Conservation (phyloP, 1,140 invertebrate species). For the Drosophila dunni region DNA sequence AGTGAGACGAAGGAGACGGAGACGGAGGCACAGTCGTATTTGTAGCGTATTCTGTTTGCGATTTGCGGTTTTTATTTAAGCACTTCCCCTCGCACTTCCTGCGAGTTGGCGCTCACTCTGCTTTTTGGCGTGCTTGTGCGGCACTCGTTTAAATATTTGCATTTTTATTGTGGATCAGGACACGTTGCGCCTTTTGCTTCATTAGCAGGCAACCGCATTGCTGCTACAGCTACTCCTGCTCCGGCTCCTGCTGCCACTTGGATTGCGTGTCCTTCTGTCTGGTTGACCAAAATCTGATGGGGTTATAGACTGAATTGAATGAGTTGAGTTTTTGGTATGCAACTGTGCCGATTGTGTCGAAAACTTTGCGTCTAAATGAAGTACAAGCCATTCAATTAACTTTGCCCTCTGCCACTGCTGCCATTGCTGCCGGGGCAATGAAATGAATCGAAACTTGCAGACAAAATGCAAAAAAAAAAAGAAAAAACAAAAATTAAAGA, state of each 20-base stretch:
- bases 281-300: slow-evolving; percentile 48
- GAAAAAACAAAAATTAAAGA: slow-evolving; percentile 5
- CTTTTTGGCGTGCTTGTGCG: slow-evolving; percentile 50
- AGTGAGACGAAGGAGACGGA: background rate
- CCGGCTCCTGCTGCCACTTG: no score
- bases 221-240: slow-evolving; percentile 10
- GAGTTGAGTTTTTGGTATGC: slow-evolving; percentile 4
- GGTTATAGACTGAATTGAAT: background rate
- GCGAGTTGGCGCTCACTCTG: background rate
- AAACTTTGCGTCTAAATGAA: slow-evolving; percentile 71
- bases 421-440: slow-evolving; percentile 30
- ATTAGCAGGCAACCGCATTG: slow-evolving; percentile 61
- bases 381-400: slow-evolving; percentile 78
- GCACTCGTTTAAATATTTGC: slow-evolving; percentile 74
- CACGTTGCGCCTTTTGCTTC: slow-evolving; percentile 57
- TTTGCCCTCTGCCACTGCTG: slow-evolving; percentile 36
- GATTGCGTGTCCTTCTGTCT: background rate
- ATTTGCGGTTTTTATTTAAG: slow-evolving; percentile 64
- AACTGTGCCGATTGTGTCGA: slow-evolving; percentile 56
- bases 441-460: slow-evolving; percentile 37
- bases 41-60: slow-evolving; percentile 65
- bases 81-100: background rate
- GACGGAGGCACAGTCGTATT: slow-evolving; percentile 42
- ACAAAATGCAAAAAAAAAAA: slow-evolving; percentile 54
- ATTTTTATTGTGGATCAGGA: slow-evolving; percentile 70